Conservation (phyloP, 2,113 vertebrate species). For the Anthoscopus minutus region DNA sequence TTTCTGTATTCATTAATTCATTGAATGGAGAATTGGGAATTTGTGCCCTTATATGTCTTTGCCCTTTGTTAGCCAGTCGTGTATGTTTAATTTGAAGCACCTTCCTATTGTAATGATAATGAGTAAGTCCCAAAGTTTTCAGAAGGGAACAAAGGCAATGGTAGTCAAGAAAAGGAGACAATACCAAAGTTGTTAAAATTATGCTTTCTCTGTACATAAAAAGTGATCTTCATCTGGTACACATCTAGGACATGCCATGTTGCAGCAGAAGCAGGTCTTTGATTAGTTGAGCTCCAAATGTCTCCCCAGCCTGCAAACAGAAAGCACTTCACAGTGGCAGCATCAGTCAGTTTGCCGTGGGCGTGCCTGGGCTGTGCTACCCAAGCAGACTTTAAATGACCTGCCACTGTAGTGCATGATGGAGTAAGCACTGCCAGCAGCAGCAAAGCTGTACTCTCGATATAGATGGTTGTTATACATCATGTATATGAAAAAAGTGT, state of each 20-base stretch:
- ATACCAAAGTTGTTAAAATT: neutral
- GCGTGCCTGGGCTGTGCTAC: neutral
- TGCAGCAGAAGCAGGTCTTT: neutral
- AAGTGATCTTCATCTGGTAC: neutral
- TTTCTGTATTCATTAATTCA: neutral
- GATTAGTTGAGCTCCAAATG: neutral
- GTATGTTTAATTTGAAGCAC: conserved; percentile 5
- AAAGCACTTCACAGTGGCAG: neutral
- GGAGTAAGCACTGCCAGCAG: neutral
- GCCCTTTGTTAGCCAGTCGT: neutral
- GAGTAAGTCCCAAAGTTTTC: neutral
- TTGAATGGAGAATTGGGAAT: neutral
- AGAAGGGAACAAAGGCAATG: neutral
- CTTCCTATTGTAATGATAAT: conserved; percentile 2
- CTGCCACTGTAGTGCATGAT: neutral
- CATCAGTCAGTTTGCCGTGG: neutral
- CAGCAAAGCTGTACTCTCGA: neutral
- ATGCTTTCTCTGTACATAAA: neutral
- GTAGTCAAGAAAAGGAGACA: neutral
- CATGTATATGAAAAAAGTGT: neutral
- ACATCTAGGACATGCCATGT: accelerated
- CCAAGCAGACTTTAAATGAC: neutral
- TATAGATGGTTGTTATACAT: neutral
- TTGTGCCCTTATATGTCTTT: neutral
- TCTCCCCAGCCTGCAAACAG: neutral